Base-by-base conservation (phyloP, 2,888 invertebrate species). In the Chaetogeoica ovagalla region DNA sequence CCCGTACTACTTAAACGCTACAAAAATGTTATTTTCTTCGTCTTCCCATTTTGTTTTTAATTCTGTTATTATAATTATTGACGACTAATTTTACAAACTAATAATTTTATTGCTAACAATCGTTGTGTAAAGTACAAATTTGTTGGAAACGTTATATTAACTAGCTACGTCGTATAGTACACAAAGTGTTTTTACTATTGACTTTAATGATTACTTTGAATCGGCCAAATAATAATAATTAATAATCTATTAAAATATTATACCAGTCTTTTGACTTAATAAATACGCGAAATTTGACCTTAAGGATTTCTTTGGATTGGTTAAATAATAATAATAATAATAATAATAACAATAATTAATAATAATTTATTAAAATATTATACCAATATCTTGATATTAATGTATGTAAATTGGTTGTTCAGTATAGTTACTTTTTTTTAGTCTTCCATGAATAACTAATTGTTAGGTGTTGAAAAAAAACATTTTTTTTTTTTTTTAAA, bases 381-480 rank as follows among this genome's bases (percentile, higher is more conserved):
- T 72, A 65, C 48, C 39, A 66, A 43, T 43, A 9, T 39, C 55
- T 65, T 39, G 30, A 30, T 30, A 21, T 63, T 65, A 43, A 68
- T 72, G 23, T 69, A 39, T 48, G 63, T 62, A 39, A 63, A 55
- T 70, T 69, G 57, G 8, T 79, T 71, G 71, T 57, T 79, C 57
- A 71, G n/a, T 79, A 79, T 63, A 71, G 71, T 71, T 71, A 63
- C 55, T 57, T 70, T 79, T 19, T 30, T 69, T 79, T 71, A 57
- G 79, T 79, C 79, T 79, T 79, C 79, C 79, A 79, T 55, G 69
- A 79, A 70, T 63, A 76, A 68, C 21, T 76, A 15, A 66, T 68
- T 68, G 43, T 39, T 43, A 57, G 8, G 59, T 60, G 9, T 21
- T 21, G 55, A 63, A 74, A 59, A 48, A 52, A 59, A 21, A 37